Evolutionary conservation across 1,140 invertebrate genomes (phyloP).

Genomic region (Drosophila obscura): DNA sequence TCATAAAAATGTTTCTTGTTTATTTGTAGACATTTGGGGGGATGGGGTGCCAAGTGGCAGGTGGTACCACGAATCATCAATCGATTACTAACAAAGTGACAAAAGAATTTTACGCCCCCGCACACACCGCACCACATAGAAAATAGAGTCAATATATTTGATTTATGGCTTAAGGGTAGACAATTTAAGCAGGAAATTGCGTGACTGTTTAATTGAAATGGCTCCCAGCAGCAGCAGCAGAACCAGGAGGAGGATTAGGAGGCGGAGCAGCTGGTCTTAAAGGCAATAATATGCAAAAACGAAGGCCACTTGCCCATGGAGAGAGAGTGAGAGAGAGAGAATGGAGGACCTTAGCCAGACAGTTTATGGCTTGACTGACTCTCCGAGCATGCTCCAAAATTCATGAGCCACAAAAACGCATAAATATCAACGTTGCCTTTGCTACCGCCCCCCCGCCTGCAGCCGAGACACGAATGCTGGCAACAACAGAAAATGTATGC

Average conservation of each 20-base stretch:
- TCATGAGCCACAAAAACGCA: conserved; percentile 80
- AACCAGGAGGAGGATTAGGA: not conserved
- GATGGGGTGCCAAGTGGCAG: conserved; percentile 4
- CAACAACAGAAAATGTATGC: conserved; percentile 37
- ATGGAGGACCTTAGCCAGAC: conserved; percentile 14
- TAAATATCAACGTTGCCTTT: conserved; percentile 63
- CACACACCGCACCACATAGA: too few relatives aligned
- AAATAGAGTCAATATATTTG: conserved; percentile 58
- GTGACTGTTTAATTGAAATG: conserved; percentile 78
- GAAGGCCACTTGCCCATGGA: conserved; percentile 30
- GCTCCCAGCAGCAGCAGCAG: conserved; percentile 15
- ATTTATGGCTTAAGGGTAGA: conserved; percentile 65
- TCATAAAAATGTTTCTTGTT: too few relatives aligned
- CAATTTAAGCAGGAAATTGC: conserved; percentile 74
- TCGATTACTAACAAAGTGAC: conserved; percentile 15
- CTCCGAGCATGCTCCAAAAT: conserved; percentile 72
- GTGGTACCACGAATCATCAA: not conserved
- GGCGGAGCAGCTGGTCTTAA: too few relatives aligned
- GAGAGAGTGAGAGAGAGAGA: not conserved
- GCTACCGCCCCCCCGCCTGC: conserved; percentile 12
- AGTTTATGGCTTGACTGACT: conserved; percentile 67
- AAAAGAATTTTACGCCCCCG: conserved; percentile 32
- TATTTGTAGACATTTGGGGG: too few relatives aligned
- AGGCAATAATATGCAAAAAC: conserved; percentile 50
- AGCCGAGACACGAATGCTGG: conserved; percentile 62